Evolutionary conservation across 2,888 invertebrate genomes (phyloP).

Genomic region (Elegia similella): DNA sequence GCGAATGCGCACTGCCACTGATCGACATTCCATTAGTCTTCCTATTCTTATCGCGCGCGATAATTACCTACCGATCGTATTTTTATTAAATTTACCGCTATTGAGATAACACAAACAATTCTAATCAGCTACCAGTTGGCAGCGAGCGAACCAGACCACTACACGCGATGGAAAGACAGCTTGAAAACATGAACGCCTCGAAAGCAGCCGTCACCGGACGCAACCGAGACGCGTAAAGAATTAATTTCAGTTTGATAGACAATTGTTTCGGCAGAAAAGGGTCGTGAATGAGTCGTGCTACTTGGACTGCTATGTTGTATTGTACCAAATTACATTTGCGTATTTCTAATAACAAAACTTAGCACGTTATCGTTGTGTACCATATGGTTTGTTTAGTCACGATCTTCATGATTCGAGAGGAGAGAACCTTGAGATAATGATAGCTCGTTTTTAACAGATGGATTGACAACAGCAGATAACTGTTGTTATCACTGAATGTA

Average conservation of each 20-base stretch:
- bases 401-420: background rate
- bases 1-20: conserved; percentile 56
- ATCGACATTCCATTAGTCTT: conserved; percentile 53
- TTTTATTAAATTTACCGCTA: conserved; percentile 49
- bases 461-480: conserved; percentile 11
- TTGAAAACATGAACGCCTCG: conserved; percentile 67
- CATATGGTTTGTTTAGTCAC: conserved; percentile 5
- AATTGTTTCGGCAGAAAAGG: conserved; percentile 69
- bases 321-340: conserved; percentile 33
- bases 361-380: background rate
- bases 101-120: conserved; percentile 57
- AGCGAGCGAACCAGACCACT: conserved; percentile 67
- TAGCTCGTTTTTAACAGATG: background rate
- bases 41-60: conserved; percentile 58
- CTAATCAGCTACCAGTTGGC: conserved; percentile 53
- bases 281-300: conserved; percentile 51
- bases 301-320: conserved; percentile 37
- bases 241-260: conserved; percentile 73
- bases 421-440: conserved; percentile 5
- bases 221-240: conserved; percentile 71
- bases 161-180: conserved; percentile 71
- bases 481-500: conserved; percentile 6
- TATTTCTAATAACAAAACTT: conserved; percentile 33
- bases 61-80: conserved; percentile 61
- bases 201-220: conserved; percentile 77